Base-by-base conservation (phyloP, 35 echinoderm and acorn worm species). In the Strongylocentrotus purpuratus region DNA sequence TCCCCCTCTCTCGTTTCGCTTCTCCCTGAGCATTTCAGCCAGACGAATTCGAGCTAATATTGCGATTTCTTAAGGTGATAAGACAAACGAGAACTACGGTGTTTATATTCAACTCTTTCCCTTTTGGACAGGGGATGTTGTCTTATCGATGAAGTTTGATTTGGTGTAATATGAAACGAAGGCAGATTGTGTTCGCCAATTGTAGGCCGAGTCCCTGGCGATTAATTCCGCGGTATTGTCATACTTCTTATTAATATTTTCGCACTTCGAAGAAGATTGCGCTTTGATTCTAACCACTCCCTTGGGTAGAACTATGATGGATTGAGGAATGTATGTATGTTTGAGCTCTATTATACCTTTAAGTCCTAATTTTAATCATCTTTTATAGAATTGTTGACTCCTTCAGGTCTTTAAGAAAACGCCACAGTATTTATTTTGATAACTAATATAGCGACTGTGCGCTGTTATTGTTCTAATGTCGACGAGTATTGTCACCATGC, bases 41-140 rank as follows among this genome's bases (percentile, higher is more conserved):
- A 46, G 87, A 89, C 87, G 87, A 89, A 46, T 46, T 46, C 32
- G 45, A 89, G 87, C 87, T 89, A 89, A 89, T 89, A 89, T 89
- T 89, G 87, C 87, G 87, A 89, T 89, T 78, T 89, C 87, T 89
- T 45, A 25, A 89, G 20, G 87, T 25, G 87, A 89, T 89, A 89
- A 89, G 45, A 89, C 33, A 78, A 78, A 78, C 65, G 65, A 78
- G 65, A 78, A 78, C 20, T 5, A n/a, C 65, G 65, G 22, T 78
- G 22, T 78, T 78, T 78, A 7, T n/a, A 22, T 78, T 22, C 65
- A 78, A 28, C 18, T 78, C 22, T 78, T 31, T 46, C 33, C 12
- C 9, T 46, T 1, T 89, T 46, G 14, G 45, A 89, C 87, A 89
- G 33, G 9, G 45, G 87, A 45, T 46, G 45, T 89, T 89, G 87